phyloP scores from a whole-genome alignment of 2,888 invertebrate genomes.

The Oxyscelio sp. region DNA sequence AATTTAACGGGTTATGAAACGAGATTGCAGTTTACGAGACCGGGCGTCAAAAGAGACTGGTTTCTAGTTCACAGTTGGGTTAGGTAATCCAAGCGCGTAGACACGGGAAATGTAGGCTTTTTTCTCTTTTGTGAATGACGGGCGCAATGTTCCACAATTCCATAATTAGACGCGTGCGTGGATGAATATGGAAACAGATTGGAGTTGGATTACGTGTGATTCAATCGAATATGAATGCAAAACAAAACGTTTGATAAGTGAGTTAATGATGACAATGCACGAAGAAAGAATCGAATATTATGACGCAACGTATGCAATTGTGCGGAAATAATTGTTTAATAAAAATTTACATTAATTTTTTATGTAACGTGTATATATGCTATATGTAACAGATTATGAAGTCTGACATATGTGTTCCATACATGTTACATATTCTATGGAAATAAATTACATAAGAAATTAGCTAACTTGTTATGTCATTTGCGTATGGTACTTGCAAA shows the following conservation, averaged over 20 bases:
- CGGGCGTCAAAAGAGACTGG: conserved; percentile 55
- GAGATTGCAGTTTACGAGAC: conserved; percentile 53
- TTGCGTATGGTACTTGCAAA: too few relatives aligned
- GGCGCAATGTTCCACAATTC: conserved; percentile 59
- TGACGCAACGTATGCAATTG: background rate
- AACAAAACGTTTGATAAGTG: conserved; percentile 49
- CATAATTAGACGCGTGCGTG: conserved; percentile 64
- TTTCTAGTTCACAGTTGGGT: conserved; percentile 56
- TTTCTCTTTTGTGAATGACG: conserved; percentile 37
- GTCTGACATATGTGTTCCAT: too few relatives aligned
- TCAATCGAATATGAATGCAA: conserved; percentile 46
- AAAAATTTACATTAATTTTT: too few relatives aligned
- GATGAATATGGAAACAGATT: conserved; percentile 30
- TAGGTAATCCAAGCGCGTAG: conserved; percentile 45
- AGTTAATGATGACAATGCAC: conserved; percentile 34
- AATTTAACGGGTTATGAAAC: conserved; percentile 58
- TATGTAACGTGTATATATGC: too few relatives aligned
- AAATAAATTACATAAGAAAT: too few relatives aligned
- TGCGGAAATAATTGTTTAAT: too few relatives aligned
- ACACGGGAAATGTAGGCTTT: conserved; percentile 41
- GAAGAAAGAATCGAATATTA: conserved; percentile 35
- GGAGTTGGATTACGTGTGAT: conserved; percentile 43
- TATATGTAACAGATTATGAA: too few relatives aligned
- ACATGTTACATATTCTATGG: too few relatives aligned
- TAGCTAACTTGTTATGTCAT: too few relatives aligned